A percentile compares a stretch with the other conserved stretches of the same genome.
Conservation (phyloP, 2,888 invertebrate species). For the Caenorhabditis angaria region DNA sequence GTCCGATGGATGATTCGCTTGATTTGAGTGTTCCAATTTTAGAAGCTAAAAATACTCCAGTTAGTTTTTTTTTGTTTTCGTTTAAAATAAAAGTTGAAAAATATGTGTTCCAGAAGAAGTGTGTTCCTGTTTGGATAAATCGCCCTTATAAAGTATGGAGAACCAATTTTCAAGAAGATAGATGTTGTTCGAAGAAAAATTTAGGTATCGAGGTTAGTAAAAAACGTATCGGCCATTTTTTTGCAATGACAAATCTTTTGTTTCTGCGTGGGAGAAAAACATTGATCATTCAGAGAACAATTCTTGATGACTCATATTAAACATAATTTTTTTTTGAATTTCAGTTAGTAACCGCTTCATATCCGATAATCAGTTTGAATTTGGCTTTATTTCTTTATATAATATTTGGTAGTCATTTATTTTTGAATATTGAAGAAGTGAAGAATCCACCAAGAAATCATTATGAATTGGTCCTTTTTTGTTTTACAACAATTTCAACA, state of each 20-base stretch:
- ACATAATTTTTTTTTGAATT: background rate
- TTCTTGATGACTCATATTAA: no score
- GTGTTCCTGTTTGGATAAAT: conserved; percentile 19
- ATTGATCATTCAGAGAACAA: no score
- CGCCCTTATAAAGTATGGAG: conserved; percentile 51
- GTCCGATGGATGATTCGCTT: background rate
- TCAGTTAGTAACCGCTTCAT: conserved; percentile 34
- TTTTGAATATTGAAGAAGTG: conserved; percentile 31
- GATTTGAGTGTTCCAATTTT: background rate
- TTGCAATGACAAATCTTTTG: no score
- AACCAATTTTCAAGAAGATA: conserved; percentile 50
- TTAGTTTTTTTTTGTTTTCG: no score
- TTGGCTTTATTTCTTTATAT: conserved; percentile 42
- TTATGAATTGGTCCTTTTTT: conserved; percentile 50
- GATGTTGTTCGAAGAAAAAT: conserved; percentile 45
- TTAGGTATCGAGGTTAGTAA: conserved; percentile 42
- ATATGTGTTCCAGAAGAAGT: background rate
- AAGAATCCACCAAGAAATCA: conserved; percentile 29
- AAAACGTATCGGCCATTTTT: no score
- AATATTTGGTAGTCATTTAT: conserved; percentile 47
- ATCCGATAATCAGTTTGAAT: conserved; percentile 48
- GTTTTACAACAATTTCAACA: conserved; percentile 60
- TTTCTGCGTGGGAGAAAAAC: no score
- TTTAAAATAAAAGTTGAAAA: background rate
- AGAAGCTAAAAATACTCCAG: background rate